Base-by-base conservation (phyloP, 2,888 invertebrate species). In the Sminthurinus aureus region DNA sequence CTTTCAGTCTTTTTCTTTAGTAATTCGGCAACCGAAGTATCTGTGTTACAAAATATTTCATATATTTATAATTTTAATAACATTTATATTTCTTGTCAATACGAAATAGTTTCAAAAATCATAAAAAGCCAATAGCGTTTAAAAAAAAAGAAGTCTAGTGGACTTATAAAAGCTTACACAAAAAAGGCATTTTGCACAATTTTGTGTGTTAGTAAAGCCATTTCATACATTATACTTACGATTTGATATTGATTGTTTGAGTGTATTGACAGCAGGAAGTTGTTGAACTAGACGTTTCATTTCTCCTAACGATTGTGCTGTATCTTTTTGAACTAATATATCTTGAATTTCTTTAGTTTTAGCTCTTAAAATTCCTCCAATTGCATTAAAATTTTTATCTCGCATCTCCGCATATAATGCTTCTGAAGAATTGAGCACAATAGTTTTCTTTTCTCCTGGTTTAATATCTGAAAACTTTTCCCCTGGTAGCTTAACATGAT, bases 21-120 rank as follows among this genome's bases (percentile, higher is more conserved):
- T 90, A 97, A 93, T 90, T 98, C 97, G 0, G 98, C 98, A 88
- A 99, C 96, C 64, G 97, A 95, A 8, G 96, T 98, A 89, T 98
- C 98, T 90, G 93, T 91, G 58, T n/a, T n/a, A n/a, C n/a, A n/a
- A n/a, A n/a, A n/a, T n/a, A n/a, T n/a, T n/a, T 88, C 20, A 88
- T 86, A 81, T 87, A n/a, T n/a, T n/a, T n/a, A 81, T 73, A 82
- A 83, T 82, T 20, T 22, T 38, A 22, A 20, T 38, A 73, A 11
- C 18, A 20, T 15, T 80, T 84, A 80, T 66, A 80, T 84, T 66
- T 20, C 22, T 13, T 52, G 83, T 74, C 6, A 76, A 22, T 13
- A 52, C 18, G 24, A n/a, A n/a, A n/a, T n/a, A n/a, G n/a, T n/a
- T n/a, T n/a, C n/a, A n/a, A n/a, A n/a, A n/a, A n/a, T n/a, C n/a